Evolutionary conservation across 2,888 invertebrate genomes (phyloP).

Genomic region (Drosophila peninsularis): DNA sequence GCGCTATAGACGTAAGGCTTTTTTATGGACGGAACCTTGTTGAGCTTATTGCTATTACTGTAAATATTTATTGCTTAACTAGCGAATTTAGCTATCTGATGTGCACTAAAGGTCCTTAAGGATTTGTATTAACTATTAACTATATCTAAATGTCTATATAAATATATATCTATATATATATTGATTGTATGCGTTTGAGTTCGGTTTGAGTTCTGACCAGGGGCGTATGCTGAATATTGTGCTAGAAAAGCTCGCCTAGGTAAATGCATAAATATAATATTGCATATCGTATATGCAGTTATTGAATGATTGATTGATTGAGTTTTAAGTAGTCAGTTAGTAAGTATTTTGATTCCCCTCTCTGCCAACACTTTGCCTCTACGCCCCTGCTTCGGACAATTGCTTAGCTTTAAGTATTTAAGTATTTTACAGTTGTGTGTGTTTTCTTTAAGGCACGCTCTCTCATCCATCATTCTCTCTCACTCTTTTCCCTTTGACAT

Average conservation of each 20-base stretch:
- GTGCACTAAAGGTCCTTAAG: constrained; percentile 33
- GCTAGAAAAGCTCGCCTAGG: neutral
- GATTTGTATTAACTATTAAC: constrained; percentile 33
- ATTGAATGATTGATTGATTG: neutral
- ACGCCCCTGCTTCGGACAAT: constrained; percentile 16
- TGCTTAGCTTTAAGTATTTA: constrained; percentile 40
- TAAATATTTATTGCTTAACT: constrained; percentile 42
- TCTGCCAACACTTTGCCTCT: neutral
- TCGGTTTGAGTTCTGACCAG: constrained; percentile 27
- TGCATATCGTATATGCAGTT: neutral
- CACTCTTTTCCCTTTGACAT: too few species aligned
- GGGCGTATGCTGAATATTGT: neutral
- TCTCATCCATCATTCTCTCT: constrained; percentile 47
- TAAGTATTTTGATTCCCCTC: neutral
- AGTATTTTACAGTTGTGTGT: constrained; percentile 63
- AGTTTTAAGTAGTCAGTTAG: neutral
- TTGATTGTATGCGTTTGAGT: constrained; percentile 33
- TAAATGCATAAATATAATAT: constrained; percentile 4
- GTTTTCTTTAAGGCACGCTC: constrained; percentile 42
- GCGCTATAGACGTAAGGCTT: constrained; percentile 50
- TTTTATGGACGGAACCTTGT: constrained; percentile 69
- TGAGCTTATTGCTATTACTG: constrained; percentile 43
- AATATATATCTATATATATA: neutral
- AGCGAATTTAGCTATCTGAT: constrained; percentile 45
- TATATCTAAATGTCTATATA: constrained; percentile 15